Conservation (phyloP, 1,140 invertebrate species). For the Maconellicoccus hirsutus region DNA sequence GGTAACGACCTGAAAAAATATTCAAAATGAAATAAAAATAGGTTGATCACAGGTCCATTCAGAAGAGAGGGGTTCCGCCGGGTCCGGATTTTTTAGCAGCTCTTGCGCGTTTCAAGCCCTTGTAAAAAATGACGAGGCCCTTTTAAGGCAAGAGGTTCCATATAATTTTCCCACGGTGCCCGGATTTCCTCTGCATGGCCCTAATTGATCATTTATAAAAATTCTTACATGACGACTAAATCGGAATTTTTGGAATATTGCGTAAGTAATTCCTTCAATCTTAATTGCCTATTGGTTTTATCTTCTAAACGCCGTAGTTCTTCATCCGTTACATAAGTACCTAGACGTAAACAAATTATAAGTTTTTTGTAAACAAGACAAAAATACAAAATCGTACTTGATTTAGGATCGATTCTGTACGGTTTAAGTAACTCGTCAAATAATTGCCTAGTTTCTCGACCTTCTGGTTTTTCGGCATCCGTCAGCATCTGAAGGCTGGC, state of each 20-base stretch:
- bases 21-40: neutral
- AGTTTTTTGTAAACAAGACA: conserved; percentile 34
- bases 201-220: neutral
- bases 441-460: neutral
- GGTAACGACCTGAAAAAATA: conserved; percentile 60
- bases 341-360: neutral
- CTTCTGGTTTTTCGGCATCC: conserved; percentile 46
- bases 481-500: conserved; percentile 81
- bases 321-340: conserved; percentile 52
- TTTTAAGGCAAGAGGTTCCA: too few relatives aligned
- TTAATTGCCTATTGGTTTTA: conserved; percentile 81
- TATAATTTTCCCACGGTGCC: neutral
- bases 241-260: conserved; percentile 74
- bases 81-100: neutral
- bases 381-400: conserved; percentile 5
- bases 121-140: too few relatives aligned
- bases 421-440: neutral
- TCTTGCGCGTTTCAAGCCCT: too few relatives aligned
- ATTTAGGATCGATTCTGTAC: neutral
- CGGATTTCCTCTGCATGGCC: too few relatives aligned
- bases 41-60: neutral
- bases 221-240: conserved; percentile 74
- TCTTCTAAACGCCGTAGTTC: conserved; percentile 74
- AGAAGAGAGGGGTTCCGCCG: neutral
- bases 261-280: conserved; percentile 72